phyloP scores from a whole-genome alignment of 2,797 vertebrate genomes.

The Ataeniobius toweri region DNA sequence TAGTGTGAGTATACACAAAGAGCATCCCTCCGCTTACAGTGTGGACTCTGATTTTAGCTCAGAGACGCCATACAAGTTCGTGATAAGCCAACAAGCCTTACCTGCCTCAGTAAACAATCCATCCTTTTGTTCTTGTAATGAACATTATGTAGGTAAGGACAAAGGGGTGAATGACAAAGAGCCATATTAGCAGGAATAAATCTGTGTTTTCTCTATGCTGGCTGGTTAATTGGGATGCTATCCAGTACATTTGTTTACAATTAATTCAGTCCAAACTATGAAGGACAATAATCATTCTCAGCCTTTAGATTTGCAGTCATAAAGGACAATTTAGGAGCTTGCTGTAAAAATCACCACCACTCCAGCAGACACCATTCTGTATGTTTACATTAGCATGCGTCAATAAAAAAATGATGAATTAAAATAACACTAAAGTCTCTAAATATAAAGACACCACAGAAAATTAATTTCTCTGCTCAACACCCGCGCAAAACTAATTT shows the following conservation, averaged over 20 bases:
- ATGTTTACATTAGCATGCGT: neutral
- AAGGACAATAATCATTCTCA: neutral
- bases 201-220: neutral
- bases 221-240: neutral
- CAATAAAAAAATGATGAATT: neutral
- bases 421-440: neutral
- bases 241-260: neutral
- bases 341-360: too few species aligned
- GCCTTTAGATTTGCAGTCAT: neutral
- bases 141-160: neutral
- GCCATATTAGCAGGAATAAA: neutral
- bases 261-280: neutral
- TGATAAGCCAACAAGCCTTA: neutral
- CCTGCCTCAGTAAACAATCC: neutral
- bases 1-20: neutral
- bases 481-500: too few species aligned
- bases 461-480: neutral
- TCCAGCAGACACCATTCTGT: neutral
- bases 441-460: neutral
- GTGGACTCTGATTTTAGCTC: neutral
- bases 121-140: neutral
- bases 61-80: neutral
- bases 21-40: neutral
- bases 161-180: neutral
- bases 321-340: neutral